Evolutionary conservation across 64 coral and sea anemone genomes (phyloP).

Genomic region (Anthopleura sola): DNA sequence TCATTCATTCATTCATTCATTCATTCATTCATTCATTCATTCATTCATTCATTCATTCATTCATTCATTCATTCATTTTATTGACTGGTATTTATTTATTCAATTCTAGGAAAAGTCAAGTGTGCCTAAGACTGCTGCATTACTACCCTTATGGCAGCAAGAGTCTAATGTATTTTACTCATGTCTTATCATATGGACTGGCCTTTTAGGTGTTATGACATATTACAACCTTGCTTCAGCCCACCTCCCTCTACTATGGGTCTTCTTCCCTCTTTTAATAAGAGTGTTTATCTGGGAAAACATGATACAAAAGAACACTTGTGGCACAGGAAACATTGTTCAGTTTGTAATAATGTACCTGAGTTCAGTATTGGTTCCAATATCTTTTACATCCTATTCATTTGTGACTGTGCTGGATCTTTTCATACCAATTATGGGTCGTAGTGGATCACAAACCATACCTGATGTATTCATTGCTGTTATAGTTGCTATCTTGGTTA

Average conservation of each 20-base stretch:
- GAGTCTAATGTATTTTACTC: constrained; percentile 83
- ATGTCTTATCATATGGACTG: constrained; percentile 72
- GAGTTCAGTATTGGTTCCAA: constrained; percentile 29
- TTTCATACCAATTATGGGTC: constrained; percentile 84
- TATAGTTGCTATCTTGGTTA: constrained; percentile 51
- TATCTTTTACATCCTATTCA: constrained; percentile 57
- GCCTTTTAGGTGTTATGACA: constrained; percentile 65
- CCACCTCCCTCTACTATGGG: constrained; percentile 62
- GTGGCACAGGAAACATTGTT: background rate
- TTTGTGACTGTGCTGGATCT: constrained; percentile 47
- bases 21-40: background rate
- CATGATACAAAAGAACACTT: constrained; percentile 27
- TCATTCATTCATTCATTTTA: background rate
- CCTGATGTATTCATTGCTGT: constrained; percentile 85
- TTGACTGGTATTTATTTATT: too few species aligned
- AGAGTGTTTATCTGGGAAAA: constrained; percentile 82
- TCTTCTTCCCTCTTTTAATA: constrained; percentile 63
- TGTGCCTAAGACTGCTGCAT: background rate
- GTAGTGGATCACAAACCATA: constrained; percentile 53
- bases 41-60: background rate
- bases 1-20: too few species aligned
- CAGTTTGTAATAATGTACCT: constrained; percentile 52
- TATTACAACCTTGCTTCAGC: constrained; percentile 84
- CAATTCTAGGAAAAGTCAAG: background rate
- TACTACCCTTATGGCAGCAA: constrained; percentile 16